These are phyloP conservation scores for Achroia grisella DNA, from an alignment of 1,140 invertebrate species.

Conservation along the genomic window DNA sequence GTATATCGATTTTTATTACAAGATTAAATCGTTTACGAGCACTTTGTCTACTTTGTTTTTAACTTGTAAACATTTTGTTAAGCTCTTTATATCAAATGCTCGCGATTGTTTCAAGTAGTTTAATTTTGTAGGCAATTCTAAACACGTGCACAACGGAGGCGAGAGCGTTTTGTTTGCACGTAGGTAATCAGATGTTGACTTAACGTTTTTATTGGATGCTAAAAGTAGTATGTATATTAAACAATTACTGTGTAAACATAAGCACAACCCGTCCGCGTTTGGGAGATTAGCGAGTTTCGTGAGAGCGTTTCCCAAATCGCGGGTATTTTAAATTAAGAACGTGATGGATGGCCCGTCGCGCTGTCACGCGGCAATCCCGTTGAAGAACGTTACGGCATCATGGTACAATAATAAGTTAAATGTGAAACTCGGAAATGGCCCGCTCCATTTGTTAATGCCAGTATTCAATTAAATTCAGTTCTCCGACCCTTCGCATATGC, in stretches of 20 bases:
- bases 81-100: slow-evolving; percentile 43
- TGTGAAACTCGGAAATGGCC: slow-evolving; percentile 62
- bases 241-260: slow-evolving; percentile 35
- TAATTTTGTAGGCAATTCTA: slow-evolving; percentile 29
- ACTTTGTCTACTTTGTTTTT: slow-evolving; percentile 61
- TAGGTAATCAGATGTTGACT: slow-evolving; percentile 35
- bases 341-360: slow-evolving; percentile 65
- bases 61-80: slow-evolving; percentile 43
- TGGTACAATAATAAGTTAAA: slow-evolving; percentile 66
- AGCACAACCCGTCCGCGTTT: slow-evolving; percentile 37
- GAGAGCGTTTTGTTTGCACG: slow-evolving; percentile 29
- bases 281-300: slow-evolving; percentile 52
- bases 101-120: slow-evolving; percentile 34
- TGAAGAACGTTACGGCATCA: slow-evolving; percentile 44
- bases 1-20: slow-evolving; percentile 65
- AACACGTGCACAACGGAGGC: slow-evolving; percentile 19
- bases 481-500: slow-evolving; percentile 56
- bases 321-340: slow-evolving; percentile 69
- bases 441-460: slow-evolving; percentile 68
- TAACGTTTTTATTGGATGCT: slow-evolving; percentile 40
- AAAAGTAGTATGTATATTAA: slow-evolving; percentile 37
- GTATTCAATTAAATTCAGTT: slow-evolving; percentile 69
- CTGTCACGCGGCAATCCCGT: slow-evolving; percentile 53
- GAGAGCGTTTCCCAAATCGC: slow-evolving; percentile 54
- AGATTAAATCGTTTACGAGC: slow-evolving; percentile 65